Evolutionary conservation across 1,140 invertebrate genomes (phyloP), one percentile per base, ranked within the genome.

Genomic region (Hycleus phaleratus): DNA sequence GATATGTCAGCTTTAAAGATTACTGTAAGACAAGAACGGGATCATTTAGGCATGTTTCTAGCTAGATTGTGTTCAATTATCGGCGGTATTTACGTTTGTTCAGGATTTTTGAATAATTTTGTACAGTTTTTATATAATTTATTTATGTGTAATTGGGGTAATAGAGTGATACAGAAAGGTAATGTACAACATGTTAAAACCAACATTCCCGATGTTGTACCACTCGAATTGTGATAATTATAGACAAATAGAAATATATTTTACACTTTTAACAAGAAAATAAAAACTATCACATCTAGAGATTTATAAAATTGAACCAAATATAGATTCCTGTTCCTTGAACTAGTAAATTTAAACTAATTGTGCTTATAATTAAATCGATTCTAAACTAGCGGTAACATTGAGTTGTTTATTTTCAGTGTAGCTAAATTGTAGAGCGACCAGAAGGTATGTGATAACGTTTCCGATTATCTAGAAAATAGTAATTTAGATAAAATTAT

Each of bases 1-100:
- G 92, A 96, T 67, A 86, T 91, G 74, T 90, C 89, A 59, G 87
- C 91, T 4, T 73, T 97, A 26, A 93, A 92, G 78, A 86, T 97
- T 24, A 82, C 84, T 67, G 90, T 96, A 0, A 84, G 77, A 48
- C 88, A 95, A 75, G 85, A 92, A 69, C 81, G 86, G 59, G 89
- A 90, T 68, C 83, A 88, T 58, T 69, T 91, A 40, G 76, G 85
- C 59, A 84, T 88, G 72, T 95, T 97, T 76, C 76, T 90, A 44
- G 82, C 95, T 18, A 83, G 90, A 68, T 75, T 97, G 4, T 94
- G 91, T 79, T 91, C 91, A 4, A 86, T 93, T 46, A 81, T 96
- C 60, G 91, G 93, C 59, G 94, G 95, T 43, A 86, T 97, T 66
- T 95, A 92, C 79, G 85, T 93, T 40, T 89, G 91, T 60, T 83